phyloP scores from a whole-genome alignment of 2,113 vertebrate species.

The Periophthalmodon schlosseri region DNA sequence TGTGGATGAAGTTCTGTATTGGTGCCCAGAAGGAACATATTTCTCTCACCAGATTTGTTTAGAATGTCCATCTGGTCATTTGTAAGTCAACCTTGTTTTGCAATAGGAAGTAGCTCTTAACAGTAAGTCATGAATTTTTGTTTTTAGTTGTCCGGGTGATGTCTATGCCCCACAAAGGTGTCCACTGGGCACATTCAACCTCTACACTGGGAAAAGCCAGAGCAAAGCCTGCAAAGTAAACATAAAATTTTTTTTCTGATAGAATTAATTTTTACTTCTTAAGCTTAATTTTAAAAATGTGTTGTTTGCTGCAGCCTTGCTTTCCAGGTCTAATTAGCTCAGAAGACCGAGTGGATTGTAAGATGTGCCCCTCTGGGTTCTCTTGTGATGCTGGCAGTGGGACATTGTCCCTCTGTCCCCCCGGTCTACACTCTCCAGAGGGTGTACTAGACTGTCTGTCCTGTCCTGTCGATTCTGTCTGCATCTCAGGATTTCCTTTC shows the following conservation, averaged over 20 bases:
- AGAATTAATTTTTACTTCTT: background rate
- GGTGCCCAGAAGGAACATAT: slow-evolving; percentile 77
- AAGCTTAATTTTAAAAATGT: background rate
- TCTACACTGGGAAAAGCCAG: slow-evolving; percentile 66
- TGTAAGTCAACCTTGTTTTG: slow-evolving; percentile 73
- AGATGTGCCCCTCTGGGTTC: slow-evolving; percentile 80
- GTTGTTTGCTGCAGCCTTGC: slow-evolving; percentile 73
- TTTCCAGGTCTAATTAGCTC: slow-evolving; percentile 79
- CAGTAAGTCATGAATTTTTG: background rate
- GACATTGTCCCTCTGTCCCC: slow-evolving; percentile 67
- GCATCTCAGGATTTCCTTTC: slow-evolving; percentile 71
- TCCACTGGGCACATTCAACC: slow-evolving; percentile 75
- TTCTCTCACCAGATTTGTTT: slow-evolving; percentile 75
- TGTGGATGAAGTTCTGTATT: slow-evolving; percentile 32
- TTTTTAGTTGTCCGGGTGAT: slow-evolving; percentile 77
- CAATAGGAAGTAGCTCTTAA: slow-evolving; percentile 3
- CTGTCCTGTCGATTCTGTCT: slow-evolving; percentile 79
- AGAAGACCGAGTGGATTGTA: slow-evolving; percentile 78
- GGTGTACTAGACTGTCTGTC: slow-evolving; percentile 76
- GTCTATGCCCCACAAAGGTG: slow-evolving; percentile 74
- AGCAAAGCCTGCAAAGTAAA: slow-evolving; percentile 80
- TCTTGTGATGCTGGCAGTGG: slow-evolving; percentile 73
- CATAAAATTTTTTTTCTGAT: background rate
- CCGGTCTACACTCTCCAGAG: slow-evolving; percentile 80
- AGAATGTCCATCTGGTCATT: slow-evolving; percentile 81